Conservation (phyloP, 2,888 invertebrate species). For the Andrena trimmerana region DNA sequence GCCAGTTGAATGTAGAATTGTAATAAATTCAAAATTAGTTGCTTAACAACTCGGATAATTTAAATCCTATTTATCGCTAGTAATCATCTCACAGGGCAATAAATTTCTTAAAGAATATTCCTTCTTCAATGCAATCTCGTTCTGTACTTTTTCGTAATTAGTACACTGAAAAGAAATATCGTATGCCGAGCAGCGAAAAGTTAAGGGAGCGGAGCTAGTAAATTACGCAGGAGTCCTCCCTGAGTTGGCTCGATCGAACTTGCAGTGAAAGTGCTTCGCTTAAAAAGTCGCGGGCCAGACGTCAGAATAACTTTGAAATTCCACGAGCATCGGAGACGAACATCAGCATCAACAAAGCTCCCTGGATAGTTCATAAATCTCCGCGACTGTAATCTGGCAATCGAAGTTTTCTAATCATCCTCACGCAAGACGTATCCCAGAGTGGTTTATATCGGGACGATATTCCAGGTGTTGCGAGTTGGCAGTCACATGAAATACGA, state of each 20-base stretch:
- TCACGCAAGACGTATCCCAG: constrained; percentile 59
- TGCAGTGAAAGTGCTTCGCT: background rate
- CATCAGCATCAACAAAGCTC: constrained; percentile 61
- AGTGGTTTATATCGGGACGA: constrained; percentile 71
- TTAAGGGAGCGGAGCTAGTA: too few species aligned
- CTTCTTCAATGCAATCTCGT: too few species aligned
- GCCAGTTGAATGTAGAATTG: too few species aligned
- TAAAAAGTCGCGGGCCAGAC: constrained; percentile 16
- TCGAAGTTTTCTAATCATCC: constrained; percentile 77
- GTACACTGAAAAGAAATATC: too few species aligned
- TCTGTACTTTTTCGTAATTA: too few species aligned
- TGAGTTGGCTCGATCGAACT: background rate
- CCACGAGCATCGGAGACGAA: constrained; percentile 36
- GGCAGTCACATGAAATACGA: constrained; percentile 72
- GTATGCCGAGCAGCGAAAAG: too few species aligned
- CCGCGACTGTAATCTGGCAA: constrained; percentile 73
- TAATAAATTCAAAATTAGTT: too few species aligned
- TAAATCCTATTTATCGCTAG: too few species aligned
- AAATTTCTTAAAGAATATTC: too few species aligned
- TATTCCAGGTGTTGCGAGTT: constrained; percentile 67
- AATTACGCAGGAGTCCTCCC: background rate
- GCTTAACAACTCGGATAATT: too few species aligned
- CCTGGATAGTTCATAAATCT: constrained; percentile 69
- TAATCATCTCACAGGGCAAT: too few species aligned
- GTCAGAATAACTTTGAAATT: constrained; percentile 43